Evolutionary conservation across 64 coral and sea anemone genomes (phyloP).

Genomic region (Stichodactyla mertensii): DNA sequence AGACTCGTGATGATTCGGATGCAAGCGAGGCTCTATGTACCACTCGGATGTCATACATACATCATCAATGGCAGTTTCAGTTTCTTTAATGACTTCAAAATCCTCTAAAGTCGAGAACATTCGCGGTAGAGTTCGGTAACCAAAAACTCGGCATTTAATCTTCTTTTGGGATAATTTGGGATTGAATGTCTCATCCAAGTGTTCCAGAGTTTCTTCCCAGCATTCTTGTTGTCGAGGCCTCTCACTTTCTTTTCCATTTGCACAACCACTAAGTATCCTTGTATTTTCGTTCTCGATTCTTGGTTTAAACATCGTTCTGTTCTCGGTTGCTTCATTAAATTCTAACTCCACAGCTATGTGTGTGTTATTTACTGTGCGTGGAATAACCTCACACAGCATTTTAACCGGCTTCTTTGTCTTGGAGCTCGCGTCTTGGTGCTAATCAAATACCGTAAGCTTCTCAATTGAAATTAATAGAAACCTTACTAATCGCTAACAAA

Average conservation of each 20-base stretch:
- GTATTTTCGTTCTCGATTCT: background rate
- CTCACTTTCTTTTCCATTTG: background rate
- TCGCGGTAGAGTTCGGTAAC: background rate
- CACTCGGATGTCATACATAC: background rate
- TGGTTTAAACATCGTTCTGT: background rate
- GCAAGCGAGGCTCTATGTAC: background rate
- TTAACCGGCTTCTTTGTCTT: slow-evolving; percentile 1
- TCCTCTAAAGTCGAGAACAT: background rate
- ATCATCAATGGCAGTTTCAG: background rate
- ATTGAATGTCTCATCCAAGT: background rate
- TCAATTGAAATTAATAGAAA: slow-evolving; percentile 15
- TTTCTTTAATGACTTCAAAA: background rate
- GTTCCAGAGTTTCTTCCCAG: background rate
- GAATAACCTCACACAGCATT: slow-evolving; percentile 9
- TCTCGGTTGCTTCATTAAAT: background rate
- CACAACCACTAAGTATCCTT: background rate
- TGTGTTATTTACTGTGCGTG: background rate
- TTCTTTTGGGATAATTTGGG: background rate
- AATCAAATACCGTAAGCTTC: slow-evolving; percentile 17
- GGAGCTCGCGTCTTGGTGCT: background rate
- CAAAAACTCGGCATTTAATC: background rate
- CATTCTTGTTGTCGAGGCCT: background rate
- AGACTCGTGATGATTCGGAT: too few relatives aligned
- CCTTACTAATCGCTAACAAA: background rate
- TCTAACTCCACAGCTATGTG: background rate